Evolutionary conservation across 2,797 vertebrate genomes (phyloP).

Genomic region (Semotilus atromaculatus): DNA sequence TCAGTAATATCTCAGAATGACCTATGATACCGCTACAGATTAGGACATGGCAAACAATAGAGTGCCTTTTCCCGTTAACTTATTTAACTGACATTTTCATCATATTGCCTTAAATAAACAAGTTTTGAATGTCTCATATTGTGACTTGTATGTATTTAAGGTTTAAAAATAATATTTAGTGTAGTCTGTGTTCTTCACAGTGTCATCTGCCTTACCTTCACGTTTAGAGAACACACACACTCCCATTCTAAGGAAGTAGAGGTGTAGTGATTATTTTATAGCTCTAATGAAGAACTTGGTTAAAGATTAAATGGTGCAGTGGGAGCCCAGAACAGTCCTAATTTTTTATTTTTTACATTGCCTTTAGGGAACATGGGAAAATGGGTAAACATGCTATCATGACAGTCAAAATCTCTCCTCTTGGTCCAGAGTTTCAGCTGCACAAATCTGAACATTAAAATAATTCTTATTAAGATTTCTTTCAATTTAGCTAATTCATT

Average conservation of each 20-base stretch:
- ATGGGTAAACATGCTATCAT: neutral
- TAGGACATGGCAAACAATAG: neutral
- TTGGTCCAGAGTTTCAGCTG: neutral
- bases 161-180: neutral
- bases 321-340: constrained; percentile 61
- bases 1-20: constrained; percentile 28
- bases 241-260: constrained; percentile 54
- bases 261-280: constrained; percentile 71
- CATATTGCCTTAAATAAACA: constrained; percentile 16
- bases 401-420: neutral
- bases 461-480: neutral
- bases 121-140: neutral
- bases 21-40: constrained; percentile 7
- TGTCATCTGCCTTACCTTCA: constrained; percentile 51
- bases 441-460: neutral
- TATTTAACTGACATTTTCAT: neutral
- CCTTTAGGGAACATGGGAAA: constrained; percentile 22
- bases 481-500: neutral
- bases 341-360: neutral
- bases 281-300: constrained; percentile 70
- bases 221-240: constrained; percentile 49
- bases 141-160: neutral
- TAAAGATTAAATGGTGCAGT: constrained; percentile 78
- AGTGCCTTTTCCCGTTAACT: neutral
- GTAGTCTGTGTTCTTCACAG: constrained; percentile 25